Evolutionary conservation across 2,888 invertebrate species (phyloP).

Genomic region (Netelia melanura): DNA sequence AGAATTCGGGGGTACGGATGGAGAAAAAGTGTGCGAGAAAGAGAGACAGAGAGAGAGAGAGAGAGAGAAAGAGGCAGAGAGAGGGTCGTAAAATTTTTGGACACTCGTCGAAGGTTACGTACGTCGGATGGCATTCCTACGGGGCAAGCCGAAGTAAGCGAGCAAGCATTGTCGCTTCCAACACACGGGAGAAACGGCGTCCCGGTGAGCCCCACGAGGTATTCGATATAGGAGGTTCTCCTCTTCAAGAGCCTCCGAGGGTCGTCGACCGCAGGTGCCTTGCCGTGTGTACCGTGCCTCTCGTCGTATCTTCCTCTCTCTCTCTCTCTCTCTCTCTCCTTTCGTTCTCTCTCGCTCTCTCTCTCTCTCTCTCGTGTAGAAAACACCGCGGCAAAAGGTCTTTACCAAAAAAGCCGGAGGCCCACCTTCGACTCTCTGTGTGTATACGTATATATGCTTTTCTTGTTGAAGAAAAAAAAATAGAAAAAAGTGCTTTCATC

Average conservation of each 20-base stretch:
- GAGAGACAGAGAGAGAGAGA: not conserved
- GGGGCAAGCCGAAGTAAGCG: conserved; percentile 58
- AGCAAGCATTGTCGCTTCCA: conserved; percentile 65
- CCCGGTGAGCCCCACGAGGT: conserved; percentile 72
- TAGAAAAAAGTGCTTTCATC: not conserved
- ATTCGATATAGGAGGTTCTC: conserved; percentile 78
- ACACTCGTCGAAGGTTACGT: conserved; percentile 69
- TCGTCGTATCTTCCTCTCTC: conserved; percentile 37
- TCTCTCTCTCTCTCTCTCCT: conserved; percentile 28
- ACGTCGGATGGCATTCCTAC: conserved; percentile 74
- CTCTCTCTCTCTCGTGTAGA: conserved; percentile 22
- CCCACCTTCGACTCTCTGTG: conserved; percentile 48
- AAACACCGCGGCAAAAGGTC: conserved; percentile 38
- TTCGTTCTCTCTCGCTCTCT: not conserved
- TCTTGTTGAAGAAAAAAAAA: conserved; percentile 15
- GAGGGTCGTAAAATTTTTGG: conserved; percentile 59
- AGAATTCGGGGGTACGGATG: conserved; percentile 20
- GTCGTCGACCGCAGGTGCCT: conserved; percentile 84
- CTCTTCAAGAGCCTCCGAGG: conserved; percentile 73
- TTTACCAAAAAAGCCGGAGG: conserved; percentile 35
- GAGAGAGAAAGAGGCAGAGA: not conserved
- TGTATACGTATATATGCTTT: conserved; percentile 26
- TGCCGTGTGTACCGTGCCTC: conserved; percentile 72
- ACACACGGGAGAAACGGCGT: conserved; percentile 40
- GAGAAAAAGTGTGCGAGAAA: not conserved